phyloP scores from a whole-genome alignment of 2,888 invertebrate genomes.

The Platerodrilus igneus region DNA sequence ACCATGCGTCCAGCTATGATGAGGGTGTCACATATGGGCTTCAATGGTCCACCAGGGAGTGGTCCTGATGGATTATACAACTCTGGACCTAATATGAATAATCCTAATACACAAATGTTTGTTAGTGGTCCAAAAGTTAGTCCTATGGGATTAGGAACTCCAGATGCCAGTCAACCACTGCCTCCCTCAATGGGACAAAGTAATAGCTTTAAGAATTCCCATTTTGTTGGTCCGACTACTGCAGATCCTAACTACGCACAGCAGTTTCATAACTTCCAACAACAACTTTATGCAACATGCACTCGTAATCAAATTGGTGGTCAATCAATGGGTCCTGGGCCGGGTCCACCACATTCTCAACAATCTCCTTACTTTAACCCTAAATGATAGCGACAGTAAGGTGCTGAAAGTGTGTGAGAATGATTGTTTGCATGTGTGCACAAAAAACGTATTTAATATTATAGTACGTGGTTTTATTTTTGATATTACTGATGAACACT shows the following conservation, averaged over 20 bases:
- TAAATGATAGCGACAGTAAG: constrained; percentile 46
- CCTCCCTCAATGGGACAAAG: constrained; percentile 76
- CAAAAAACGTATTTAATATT: constrained; percentile 21
- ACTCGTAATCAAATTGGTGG: constrained; percentile 60
- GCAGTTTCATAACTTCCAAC: constrained; percentile 94
- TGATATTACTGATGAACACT: constrained; percentile 48
- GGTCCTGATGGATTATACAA: constrained; percentile 43
- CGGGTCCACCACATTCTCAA: constrained; percentile 49
- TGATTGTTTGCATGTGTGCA: neutral
- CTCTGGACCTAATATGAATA: constrained; percentile 45
- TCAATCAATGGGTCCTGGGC: constrained; percentile 47
- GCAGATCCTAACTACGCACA: constrained; percentile 90
- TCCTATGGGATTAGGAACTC: constrained; percentile 55
- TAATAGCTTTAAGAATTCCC: constrained; percentile 67
- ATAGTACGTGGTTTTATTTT: constrained; percentile 48
- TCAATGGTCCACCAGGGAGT: constrained; percentile 44
- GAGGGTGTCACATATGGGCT: constrained; percentile 46
- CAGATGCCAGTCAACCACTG: constrained; percentile 66
- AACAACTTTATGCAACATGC: constrained; percentile 87
- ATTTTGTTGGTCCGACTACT: constrained; percentile 80
- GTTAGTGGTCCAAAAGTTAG: constrained; percentile 55
- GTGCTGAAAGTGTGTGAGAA: constrained; percentile 45
- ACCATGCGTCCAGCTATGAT: constrained; percentile 48
- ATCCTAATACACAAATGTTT: constrained; percentile 56
- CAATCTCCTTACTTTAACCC: constrained; percentile 49